These are phyloP conservation scores for Phortica magna DNA, from an alignment of 2,888 invertebrate species.

Conservation along the genomic window DNA sequence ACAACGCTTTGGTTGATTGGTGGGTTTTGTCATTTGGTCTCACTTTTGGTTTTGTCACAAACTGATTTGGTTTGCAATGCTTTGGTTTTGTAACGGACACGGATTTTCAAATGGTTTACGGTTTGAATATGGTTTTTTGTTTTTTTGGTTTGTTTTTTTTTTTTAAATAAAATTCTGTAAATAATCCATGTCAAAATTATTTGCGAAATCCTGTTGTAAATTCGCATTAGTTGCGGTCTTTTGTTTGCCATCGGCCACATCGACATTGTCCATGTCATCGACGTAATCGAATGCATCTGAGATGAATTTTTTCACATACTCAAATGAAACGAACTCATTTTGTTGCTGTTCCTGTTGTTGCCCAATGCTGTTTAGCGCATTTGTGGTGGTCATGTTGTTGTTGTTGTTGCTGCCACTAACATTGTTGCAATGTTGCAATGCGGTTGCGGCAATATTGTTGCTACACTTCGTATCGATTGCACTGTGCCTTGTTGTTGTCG, in stretches of 20 bases:
- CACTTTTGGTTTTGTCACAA: not conserved
- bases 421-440: conserved; percentile 23
- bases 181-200: conserved; percentile 76
- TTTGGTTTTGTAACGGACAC: not conserved
- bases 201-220: conserved; percentile 57
- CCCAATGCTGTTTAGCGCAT: conserved; percentile 41
- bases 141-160: not conserved
- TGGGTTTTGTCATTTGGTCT: not conserved
- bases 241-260: conserved; percentile 5
- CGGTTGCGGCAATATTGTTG: conserved; percentile 24
- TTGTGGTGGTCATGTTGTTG: conserved; percentile 36
- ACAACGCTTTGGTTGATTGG: conserved; percentile 11
- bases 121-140: not conserved
- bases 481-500: conserved; percentile 28
- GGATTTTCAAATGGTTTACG: not conserved
- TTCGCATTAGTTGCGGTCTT: conserved; percentile 40
- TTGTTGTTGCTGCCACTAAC: conserved; percentile 34
- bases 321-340: conserved; percentile 77
- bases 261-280: conserved; percentile 25
- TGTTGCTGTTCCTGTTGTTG: conserved; percentile 44
- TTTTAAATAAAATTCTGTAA: conserved; percentile 71
- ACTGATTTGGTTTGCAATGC: conserved; percentile 2
- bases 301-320: conserved; percentile 77
- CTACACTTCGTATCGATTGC: conserved; percentile 18
- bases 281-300: conserved; percentile 72